phyloP scores from a whole-genome alignment of 2,113 vertebrate species.

The Sus scrofa region T2T-Sscrofa CM000826.6:60266001-60266500 shows the following conservation, averaged over 20 bases:
- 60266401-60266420: neutral
- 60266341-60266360: neutral
- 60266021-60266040: neutral
- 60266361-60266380: neutral
- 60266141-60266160: fast-evolving
- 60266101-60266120: fast-evolving
- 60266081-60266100: neutral
- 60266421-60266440: too few relatives aligned
- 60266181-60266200: fast-evolving
- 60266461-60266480: neutral
- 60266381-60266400: neutral
- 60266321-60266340: neutral
- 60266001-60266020: neutral
- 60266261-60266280: neutral
- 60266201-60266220: neutral
- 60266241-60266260: neutral
- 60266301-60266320: neutral
- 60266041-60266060: neutral
- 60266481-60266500: fast-evolving
- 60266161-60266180: neutral
- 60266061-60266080: neutral
- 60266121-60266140: neutral
- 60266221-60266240: neutral
- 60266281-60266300: neutral
- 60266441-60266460: neutral